Evolutionary conservation across 2,113 vertebrate genomes (phyloP).

Genomic region (Arenaria interpres): DNA sequence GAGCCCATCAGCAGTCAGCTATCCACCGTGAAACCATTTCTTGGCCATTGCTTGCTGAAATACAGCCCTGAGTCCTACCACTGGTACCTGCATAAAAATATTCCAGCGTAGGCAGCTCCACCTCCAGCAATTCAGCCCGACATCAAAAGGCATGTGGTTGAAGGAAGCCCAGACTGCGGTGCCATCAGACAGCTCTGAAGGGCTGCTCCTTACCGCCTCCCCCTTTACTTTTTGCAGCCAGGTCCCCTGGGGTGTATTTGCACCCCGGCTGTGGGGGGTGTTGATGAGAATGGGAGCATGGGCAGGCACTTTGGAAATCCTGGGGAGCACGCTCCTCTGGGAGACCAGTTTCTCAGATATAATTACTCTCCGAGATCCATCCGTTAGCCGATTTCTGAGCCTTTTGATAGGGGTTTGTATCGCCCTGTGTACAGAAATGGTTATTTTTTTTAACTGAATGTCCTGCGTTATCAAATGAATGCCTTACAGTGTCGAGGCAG

Average conservation of each 20-base stretch:
- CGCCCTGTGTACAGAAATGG: background rate
- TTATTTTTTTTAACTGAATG: background rate
- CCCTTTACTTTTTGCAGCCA: background rate
- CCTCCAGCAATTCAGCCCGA: background rate
- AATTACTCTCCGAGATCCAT: background rate
- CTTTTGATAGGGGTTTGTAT: background rate
- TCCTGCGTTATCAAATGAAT: background rate
- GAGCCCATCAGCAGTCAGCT: background rate
- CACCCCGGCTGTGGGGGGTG: accelerated
- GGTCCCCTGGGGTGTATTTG: background rate
- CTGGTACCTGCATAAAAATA: background rate
- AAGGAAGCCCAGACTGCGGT: background rate
- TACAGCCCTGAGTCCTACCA: background rate
- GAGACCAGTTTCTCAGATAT: background rate
- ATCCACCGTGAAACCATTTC: background rate
- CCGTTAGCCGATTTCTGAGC: background rate
- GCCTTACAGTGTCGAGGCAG: background rate
- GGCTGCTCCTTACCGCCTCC: background rate
- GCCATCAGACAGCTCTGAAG: background rate
- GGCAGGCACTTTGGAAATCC: background rate
- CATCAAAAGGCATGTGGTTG: accelerated
- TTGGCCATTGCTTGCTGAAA: background rate
- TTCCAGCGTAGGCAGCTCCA: background rate
- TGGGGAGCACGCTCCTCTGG: background rate
- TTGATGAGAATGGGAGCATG: background rate